Base-by-base conservation (phyloP, 2,888 invertebrate genomes). In the Heliconius sara region DNA sequence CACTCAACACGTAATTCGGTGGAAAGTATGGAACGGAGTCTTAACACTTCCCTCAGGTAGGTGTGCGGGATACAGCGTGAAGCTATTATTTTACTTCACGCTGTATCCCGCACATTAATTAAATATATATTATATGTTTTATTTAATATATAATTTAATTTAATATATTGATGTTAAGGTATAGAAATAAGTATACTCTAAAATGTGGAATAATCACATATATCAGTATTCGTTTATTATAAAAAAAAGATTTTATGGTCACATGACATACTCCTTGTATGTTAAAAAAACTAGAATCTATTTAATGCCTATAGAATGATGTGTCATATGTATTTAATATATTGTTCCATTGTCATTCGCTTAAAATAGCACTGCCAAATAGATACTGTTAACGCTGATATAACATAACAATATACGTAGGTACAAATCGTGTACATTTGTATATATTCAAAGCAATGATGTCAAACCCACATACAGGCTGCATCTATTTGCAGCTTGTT, bases 271-370 rank as follows among this genome's bases (percentile, higher is more conserved):
- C 52, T 57, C n/a, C 22, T 43, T 47, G 7, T 27, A 72, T 72
- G 5, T 30, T 22, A 0, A 3, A 73, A 22, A 73, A 57, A 10
- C 7, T 73, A 60, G 9, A 57, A 13, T 52, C 80, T 9, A 25
- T 43, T 27, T 57, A 60, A 65, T 68, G 63, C 25, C 25, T 63
- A 27, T 63, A 57, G 52, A 25, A 81, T 84, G 83, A 86, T 87
- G 83, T 87, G 82, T 85, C 85, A 85, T 82, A 68, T 75, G n/a
- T 79, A 60, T 74, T 57, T 66, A 76, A 63, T 71, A 83, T 83
- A 86, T 84, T 84, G 83, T 78, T 73, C 77, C 78, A 84, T 84
- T 86, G 85, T 86, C 81, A 81, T 79, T 78, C 77, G 77, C 82
- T 80, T 83, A 68, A 81, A 82, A 84, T 82, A 82, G 78, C 57